These are phyloP conservation scores for Sturnus vulgaris DNA, from an alignment of 2,113 vertebrate genomes.

Conservation along the genomic window DNA sequence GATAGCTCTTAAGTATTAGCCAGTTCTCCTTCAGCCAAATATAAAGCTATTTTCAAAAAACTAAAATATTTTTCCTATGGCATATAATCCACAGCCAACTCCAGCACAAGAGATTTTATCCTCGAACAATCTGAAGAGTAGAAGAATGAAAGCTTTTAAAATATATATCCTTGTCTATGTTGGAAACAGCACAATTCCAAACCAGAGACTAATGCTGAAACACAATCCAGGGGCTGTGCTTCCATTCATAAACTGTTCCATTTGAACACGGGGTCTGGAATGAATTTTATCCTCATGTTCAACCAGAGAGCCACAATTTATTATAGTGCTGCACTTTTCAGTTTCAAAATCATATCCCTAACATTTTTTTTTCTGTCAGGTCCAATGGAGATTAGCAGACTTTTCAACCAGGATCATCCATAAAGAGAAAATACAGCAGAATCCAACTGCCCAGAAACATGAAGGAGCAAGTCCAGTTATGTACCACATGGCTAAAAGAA, in stretches of 20 bases:
- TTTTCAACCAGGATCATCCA: background rate
- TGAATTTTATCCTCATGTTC: conserved; percentile 40
- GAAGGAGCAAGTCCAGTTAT: background rate
- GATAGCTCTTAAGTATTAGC: background rate
- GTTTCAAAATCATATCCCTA: conserved; percentile 41
- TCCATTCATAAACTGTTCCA: conserved; percentile 46
- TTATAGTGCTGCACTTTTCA: conserved; percentile 18
- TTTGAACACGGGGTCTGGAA: conserved; percentile 10
- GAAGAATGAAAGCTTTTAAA: conserved; percentile 27
- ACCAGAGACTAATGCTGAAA: conserved; percentile 25
- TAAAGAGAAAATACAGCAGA: background rate
- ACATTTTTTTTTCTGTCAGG: conserved; percentile 23
- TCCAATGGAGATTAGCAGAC: conserved; percentile 12
- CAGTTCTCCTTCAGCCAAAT: background rate
- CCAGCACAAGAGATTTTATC: background rate
- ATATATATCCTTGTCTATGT: background rate
- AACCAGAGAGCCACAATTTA: conserved; percentile 14
- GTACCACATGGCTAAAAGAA: background rate
- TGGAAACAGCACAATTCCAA: conserved; percentile 30
- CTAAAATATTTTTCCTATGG: background rate
- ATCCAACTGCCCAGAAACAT: background rate
- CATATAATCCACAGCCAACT: background rate
- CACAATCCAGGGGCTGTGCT: conserved; percentile 7
- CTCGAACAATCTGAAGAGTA: background rate
- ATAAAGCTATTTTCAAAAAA: background rate